Evolutionary conservation across 2,113 vertebrate species (phyloP).

Genomic region (Melospiza georgiana): DNA sequence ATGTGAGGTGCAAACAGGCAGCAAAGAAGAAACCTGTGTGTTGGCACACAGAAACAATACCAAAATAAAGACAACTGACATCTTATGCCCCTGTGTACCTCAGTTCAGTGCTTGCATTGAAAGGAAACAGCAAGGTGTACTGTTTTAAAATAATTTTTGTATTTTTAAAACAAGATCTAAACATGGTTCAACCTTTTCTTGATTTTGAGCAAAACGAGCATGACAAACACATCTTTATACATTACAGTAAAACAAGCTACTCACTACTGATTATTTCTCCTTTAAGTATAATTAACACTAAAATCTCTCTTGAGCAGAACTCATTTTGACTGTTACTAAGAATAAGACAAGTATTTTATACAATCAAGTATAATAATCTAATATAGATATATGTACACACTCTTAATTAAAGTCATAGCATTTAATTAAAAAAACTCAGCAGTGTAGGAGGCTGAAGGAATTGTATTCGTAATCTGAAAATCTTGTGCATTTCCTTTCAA

Average conservation of each 20-base stretch:
- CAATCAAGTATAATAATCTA: not conserved
- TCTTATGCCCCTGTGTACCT: not conserved
- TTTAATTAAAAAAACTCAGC: not conserved
- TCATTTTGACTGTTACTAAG: not conserved
- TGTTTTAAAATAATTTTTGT: not conserved
- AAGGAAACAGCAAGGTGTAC: conserved; percentile 11
- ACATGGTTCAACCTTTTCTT: not conserved
- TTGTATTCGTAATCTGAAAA: not conserved
- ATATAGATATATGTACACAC: not conserved
- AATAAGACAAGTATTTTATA: not conserved
- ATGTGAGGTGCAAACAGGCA: not conserved
- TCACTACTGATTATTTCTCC: not conserved
- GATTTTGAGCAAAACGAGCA: not conserved
- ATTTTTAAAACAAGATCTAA: not conserved
- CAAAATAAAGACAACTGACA: not conserved
- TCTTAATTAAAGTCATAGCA: not conserved
- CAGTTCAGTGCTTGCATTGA: not conserved
- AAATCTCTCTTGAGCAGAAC: not conserved
- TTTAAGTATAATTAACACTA: not conserved
- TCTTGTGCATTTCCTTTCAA: conserved; percentile 37
- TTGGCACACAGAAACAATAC: not conserved
- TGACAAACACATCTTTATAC: not conserved
- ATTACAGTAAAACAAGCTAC: not conserved
- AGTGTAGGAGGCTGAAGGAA: not conserved
- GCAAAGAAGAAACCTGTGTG: not conserved